These are phyloP conservation scores for Drosophila neocordata DNA, from an alignment of 1,140 invertebrate genomes.

Conservation along the genomic window DNA sequence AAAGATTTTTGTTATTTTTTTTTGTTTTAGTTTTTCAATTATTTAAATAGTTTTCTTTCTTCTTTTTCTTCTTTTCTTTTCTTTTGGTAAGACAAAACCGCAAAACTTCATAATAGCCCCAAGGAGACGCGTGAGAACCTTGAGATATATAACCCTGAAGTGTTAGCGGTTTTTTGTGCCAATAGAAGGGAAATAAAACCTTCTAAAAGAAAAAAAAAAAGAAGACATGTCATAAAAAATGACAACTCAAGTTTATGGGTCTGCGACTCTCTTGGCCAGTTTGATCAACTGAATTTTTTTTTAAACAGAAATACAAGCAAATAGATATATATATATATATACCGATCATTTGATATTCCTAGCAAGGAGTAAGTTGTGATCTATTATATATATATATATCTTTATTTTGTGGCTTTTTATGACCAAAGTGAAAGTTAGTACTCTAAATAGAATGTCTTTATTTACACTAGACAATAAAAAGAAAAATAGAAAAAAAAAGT, in stretches of 20 bases:
- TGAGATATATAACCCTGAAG: background rate
- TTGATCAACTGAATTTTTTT: no score
- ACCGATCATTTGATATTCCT: no score
- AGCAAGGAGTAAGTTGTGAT: no score
- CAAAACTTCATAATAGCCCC: background rate
- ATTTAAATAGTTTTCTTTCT: no score
- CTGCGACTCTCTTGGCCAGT: no score
- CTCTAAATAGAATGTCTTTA: slow-evolving; percentile 16
- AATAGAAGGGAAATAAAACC: slow-evolving; percentile 27
- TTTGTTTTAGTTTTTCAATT: no score
- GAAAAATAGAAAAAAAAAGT: background rate
- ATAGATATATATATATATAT: no score
- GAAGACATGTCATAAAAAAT: background rate
- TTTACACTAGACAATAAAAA: background rate
- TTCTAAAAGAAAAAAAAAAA: slow-evolving; percentile 30
- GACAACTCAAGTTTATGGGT: background rate
- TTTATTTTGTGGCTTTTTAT: background rate
- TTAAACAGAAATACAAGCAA: no score
- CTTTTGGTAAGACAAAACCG: slow-evolving; percentile 4
- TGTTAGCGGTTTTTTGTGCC: slow-evolving; percentile 19
- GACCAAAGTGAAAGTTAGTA: slow-evolving; percentile 41
- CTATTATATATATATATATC: no score
- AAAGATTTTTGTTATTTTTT: no score
- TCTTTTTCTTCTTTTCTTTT: background rate
- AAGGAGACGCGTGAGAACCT: slow-evolving; percentile 34